A percentile compares a stretch with the other conserved stretches of the same genome.
phyloP scores from a whole-genome alignment of 2,113 vertebrate genomes.

The Mesocricetus auratus region DNA sequence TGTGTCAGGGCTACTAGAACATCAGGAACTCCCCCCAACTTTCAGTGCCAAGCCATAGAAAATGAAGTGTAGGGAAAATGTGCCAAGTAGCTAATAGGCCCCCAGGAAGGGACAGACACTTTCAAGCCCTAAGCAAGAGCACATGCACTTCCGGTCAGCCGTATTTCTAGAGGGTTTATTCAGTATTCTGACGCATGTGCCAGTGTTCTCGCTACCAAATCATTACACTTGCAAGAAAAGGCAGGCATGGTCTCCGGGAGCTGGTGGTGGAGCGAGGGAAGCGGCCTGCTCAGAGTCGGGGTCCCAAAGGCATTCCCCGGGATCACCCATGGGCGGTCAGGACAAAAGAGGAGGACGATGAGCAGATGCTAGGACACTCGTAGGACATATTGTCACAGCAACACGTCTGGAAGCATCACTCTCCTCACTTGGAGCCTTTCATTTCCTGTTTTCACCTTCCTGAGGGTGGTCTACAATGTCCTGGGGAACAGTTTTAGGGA shows the following conservation, averaged over 20 bases:
- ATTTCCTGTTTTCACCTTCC: neutral
- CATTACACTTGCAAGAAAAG: slow-evolving; percentile 34
- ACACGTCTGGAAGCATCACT: neutral
- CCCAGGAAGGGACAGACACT: slow-evolving; percentile 2
- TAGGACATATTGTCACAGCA: neutral
- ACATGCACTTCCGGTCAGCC: slow-evolving; percentile 5
- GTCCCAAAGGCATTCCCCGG: neutral
- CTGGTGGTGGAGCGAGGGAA: neutral
- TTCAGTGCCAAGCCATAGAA: slow-evolving; percentile 47
- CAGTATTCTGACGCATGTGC: neutral
- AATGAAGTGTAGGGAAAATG: slow-evolving; percentile 48
- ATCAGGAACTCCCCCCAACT: neutral
- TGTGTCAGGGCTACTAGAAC: neutral
- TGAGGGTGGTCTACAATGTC: neutral
- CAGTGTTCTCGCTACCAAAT: slow-evolving; percentile 12
- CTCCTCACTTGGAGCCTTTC: neutral
- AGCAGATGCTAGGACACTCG: neutral
- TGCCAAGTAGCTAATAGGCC: slow-evolving; percentile 27
- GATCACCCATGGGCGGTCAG: neutral
- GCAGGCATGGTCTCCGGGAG: neutral
- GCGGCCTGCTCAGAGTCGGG: neutral
- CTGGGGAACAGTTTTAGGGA: neutral
- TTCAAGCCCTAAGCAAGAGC: neutral
- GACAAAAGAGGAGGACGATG: neutral
- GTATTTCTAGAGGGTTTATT: slow-evolving; percentile 61